Conservation (phyloP, 2,888 invertebrate species). For the Orthonevra nobilis region DNA sequence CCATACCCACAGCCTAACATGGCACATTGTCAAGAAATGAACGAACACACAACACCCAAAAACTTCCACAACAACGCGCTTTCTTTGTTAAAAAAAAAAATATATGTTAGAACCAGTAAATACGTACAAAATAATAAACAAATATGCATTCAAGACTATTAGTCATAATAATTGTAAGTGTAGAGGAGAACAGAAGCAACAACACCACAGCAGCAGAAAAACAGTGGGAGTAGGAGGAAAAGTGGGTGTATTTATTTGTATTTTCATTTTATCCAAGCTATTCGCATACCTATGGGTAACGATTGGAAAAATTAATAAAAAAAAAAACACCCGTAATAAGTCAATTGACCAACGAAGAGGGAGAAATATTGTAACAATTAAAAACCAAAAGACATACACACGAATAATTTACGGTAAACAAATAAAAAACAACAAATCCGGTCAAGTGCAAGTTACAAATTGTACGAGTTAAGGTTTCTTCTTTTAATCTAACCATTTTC, state of each 20-base stretch:
- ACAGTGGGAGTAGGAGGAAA: not conserved
- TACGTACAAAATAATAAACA: too few relatives aligned
- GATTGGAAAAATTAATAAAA: conserved; percentile 47
- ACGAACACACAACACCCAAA: not conserved
- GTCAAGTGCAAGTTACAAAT: too few relatives aligned
- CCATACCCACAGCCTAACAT: conserved; percentile 1
- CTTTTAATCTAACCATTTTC: too few relatives aligned
- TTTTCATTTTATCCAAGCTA: conserved; percentile 1
- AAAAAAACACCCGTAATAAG: conserved; percentile 16
- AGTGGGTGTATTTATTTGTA: conserved; percentile 31
- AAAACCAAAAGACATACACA: too few relatives aligned
- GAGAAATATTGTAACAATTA: too few relatives aligned
- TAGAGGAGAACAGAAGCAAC: not conserved
- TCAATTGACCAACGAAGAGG: not conserved
- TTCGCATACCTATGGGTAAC: conserved; percentile 43
- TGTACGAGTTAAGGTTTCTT: too few relatives aligned
- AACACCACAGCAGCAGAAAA: too few relatives aligned
- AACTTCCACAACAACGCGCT: not conserved
- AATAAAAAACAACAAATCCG: too few relatives aligned
- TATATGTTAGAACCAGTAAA: not conserved
- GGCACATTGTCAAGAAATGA: conserved; percentile 6
- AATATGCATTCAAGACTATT: conserved; percentile 16
- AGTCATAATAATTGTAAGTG: conserved; percentile 19
- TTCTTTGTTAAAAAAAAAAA: too few relatives aligned
- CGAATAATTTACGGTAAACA: too few relatives aligned